These are phyloP conservation scores for Corynorhinus townsendii DNA, from an alignment of 2,113 vertebrate genomes.

Conservation along the genomic window DNA sequence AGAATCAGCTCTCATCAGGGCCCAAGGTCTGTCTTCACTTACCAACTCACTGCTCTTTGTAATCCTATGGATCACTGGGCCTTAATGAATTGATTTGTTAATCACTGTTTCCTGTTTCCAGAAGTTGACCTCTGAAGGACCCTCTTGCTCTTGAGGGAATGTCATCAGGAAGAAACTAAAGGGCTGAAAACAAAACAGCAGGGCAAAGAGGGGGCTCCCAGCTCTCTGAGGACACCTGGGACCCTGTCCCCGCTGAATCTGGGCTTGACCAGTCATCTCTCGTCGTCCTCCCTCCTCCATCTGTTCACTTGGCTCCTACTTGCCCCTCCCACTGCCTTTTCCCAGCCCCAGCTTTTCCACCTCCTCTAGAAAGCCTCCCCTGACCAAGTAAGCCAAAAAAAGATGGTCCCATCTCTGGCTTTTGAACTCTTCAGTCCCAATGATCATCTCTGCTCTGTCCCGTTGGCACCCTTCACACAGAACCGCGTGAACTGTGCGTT, in stretches of 20 bases:
- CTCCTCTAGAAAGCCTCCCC: not conserved
- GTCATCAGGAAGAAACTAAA: not conserved
- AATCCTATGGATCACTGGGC: not conserved
- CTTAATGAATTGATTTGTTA: slow-evolving; percentile 50
- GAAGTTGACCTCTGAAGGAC: slow-evolving; percentile 20
- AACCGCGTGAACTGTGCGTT: not conserved
- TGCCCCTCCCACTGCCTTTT: rapidly evolving
- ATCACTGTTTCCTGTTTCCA: slow-evolving; percentile 48
- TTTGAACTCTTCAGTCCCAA: not conserved
- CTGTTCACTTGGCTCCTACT: not conserved
- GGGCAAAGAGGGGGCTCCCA: not conserved
- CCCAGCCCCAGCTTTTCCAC: not conserved
- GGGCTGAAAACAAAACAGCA: not conserved
- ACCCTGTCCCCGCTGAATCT: not conserved
- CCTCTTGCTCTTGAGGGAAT: not conserved
- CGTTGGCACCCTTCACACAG: not conserved
- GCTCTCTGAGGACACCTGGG: not conserved
- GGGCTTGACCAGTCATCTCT: not conserved
- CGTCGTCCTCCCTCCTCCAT: rapidly evolving
- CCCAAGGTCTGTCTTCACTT: slow-evolving; percentile 32
- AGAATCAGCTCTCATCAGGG: not conserved
- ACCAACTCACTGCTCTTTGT: slow-evolving; percentile 25
- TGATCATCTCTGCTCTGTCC: not conserved
- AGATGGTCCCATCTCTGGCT: not conserved
- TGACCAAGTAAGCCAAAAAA: not conserved